Conservation (phyloP, 2,797 vertebrate species). For the Chiroxiphia lanceolata region DNA sequence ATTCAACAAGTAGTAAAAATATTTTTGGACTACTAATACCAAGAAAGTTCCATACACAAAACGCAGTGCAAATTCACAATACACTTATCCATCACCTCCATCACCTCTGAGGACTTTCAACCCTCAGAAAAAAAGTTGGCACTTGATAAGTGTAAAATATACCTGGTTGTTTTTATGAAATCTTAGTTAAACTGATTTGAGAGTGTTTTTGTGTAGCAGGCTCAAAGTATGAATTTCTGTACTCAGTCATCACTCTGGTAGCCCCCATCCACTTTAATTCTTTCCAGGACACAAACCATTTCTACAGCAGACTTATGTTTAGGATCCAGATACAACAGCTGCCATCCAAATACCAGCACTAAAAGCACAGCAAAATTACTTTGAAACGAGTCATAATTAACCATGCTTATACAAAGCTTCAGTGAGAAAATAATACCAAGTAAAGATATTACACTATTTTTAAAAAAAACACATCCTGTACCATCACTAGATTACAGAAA, state of each 20-base stretch:
- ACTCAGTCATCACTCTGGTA: background rate
- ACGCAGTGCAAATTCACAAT: slow-evolving; percentile 62
- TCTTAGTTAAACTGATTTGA: slow-evolving; percentile 11
- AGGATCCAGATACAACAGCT: slow-evolving; percentile 33
- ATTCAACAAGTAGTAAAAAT: slow-evolving; percentile 67
- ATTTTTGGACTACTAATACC: slow-evolving; percentile 37
- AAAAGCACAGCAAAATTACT: slow-evolving; percentile 49
- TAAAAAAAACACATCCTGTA: slow-evolving; percentile 24
- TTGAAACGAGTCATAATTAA: slow-evolving; percentile 30
- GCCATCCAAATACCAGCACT: slow-evolving; percentile 52
- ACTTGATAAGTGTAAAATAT: slow-evolving; percentile 55
- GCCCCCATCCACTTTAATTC: background rate
- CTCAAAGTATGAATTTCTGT: background rate
- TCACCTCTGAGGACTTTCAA: background rate
- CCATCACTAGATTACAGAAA: slow-evolving; percentile 59
- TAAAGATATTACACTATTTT: slow-evolving; percentile 24
- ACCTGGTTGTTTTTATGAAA: slow-evolving; percentile 41
- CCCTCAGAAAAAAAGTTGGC: slow-evolving; percentile 45
- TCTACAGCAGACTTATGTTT: slow-evolving; percentile 5
- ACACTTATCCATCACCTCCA: slow-evolving; percentile 38
- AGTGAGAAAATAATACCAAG: slow-evolving; percentile 43
- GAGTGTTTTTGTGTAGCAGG: slow-evolving; percentile 51
- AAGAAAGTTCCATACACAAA: slow-evolving; percentile 40
- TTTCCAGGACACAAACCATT: background rate
- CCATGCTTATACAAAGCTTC: slow-evolving; percentile 34